Percentiles rank a stretch among this genome's conserved stretches.
These are phyloP conservation scores for Tridacna gigas DNA, from an alignment of 2,888 invertebrate species.

Conservation along the genomic window DNA sequence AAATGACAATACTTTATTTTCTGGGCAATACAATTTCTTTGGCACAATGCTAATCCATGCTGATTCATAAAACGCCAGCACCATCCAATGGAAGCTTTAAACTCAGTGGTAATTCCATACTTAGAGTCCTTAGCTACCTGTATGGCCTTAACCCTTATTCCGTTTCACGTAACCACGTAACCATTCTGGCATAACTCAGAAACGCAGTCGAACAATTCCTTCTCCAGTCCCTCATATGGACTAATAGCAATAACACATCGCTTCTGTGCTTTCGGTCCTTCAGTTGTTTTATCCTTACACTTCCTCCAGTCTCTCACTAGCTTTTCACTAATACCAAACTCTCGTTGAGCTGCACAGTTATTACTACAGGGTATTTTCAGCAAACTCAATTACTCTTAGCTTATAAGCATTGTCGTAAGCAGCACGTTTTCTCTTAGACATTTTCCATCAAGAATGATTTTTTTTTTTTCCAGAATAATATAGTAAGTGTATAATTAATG, in stretches of 20 bases:
- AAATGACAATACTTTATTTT: conserved; percentile 19
- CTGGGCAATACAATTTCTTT: conserved; percentile 52
- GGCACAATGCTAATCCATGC: conserved; percentile 12
- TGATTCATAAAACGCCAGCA: conserved; percentile 28
- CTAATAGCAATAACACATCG: neutral
- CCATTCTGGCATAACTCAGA: neutral
- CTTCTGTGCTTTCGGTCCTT: neutral
- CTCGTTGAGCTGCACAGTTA: conserved; percentile 25
- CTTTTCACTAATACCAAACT: conserved; percentile 28
- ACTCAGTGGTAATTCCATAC: neutral
- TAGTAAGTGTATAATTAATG: too few species aligned
- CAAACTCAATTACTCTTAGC: neutral
- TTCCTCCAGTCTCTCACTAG: conserved; percentile 17
- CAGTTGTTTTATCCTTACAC: too few species aligned
- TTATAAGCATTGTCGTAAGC: neutral
- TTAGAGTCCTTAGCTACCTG: neutral
- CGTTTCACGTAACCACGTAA: neutral
- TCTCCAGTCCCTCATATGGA: too few species aligned
- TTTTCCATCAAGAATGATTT: neutral
- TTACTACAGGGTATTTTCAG: too few species aligned
- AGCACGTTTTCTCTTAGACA: neutral
- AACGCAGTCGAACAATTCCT: too few species aligned
- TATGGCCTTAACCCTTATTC: neutral
- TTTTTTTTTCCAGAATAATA: too few species aligned
- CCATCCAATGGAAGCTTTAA: conserved; percentile 1